Evolutionary conservation across 2,113 vertebrate species (phyloP).

Genomic region (Planiliza haematocheilus): DNA sequence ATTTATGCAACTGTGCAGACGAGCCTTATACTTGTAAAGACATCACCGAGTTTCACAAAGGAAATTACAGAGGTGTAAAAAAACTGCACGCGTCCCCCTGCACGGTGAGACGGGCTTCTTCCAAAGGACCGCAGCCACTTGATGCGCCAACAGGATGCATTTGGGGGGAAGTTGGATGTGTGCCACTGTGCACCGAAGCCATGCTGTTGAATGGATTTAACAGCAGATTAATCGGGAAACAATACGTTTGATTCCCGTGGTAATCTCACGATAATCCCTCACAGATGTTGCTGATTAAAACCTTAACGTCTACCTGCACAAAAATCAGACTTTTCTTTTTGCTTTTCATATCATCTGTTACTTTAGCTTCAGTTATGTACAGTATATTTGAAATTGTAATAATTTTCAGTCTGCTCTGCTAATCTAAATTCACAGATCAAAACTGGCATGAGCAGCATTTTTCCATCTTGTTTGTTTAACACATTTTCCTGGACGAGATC

Average conservation of each 20-base stretch:
- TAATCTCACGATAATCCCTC: background rate
- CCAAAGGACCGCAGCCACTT: constrained; percentile 75
- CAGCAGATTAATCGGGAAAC: constrained; percentile 17
- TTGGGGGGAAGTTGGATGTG: constrained; percentile 72
- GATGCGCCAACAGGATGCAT: constrained; percentile 77
- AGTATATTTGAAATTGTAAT: background rate
- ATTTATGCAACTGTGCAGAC: background rate
- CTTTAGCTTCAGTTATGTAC: background rate
- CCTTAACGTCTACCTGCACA: constrained; percentile 1
- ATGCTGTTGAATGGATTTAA: constrained; percentile 32
- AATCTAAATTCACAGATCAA: constrained; percentile 23
- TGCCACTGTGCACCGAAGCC: constrained; percentile 66
- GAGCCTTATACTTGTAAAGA: background rate
- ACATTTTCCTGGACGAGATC: constrained; percentile 30
- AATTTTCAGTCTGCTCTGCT: background rate
- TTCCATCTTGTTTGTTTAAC: constrained; percentile 7
- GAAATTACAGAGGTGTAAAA: constrained; percentile 25
- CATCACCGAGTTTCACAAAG: constrained; percentile 1
- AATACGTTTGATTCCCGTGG: background rate
- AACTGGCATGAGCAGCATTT: constrained; percentile 8
- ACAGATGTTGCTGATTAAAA: constrained; percentile 18
- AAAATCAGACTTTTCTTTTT: too few relatives aligned
- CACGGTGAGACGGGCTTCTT: constrained; percentile 49
- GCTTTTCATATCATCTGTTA: background rate
- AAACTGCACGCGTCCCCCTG: constrained; percentile 24